These are phyloP conservation scores for Taurulus bubalis DNA, from an alignment of 2,113 vertebrate genomes.

Conservation along the genomic window DNA sequence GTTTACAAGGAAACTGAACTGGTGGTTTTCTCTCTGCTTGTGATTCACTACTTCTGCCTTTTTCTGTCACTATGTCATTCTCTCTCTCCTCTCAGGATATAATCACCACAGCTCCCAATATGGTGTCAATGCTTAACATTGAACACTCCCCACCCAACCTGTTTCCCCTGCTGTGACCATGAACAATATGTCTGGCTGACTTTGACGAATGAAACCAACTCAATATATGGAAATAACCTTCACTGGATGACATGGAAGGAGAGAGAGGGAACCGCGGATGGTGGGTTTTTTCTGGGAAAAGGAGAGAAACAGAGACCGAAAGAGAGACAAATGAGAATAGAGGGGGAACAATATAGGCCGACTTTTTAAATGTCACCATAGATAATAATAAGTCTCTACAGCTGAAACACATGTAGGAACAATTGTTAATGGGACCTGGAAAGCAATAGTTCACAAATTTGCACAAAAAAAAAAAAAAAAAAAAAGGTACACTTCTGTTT, in stretches of 20 bases:
- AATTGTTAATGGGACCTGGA: slow-evolving; percentile 16
- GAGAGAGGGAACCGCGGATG: not conserved
- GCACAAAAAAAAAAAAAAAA: not conserved
- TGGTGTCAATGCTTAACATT: slow-evolving; percentile 55
- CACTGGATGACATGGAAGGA: slow-evolving; percentile 47
- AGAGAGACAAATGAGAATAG: slow-evolving; percentile 24
- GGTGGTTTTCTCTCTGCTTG: slow-evolving; percentile 17
- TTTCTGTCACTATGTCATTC: slow-evolving; percentile 27
- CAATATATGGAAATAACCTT: slow-evolving; percentile 80
- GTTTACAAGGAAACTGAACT: slow-evolving; percentile 37
- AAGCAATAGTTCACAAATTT: slow-evolving; percentile 2
- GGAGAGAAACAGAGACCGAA: slow-evolving; percentile 31
- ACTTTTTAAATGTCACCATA: slow-evolving; percentile 51
- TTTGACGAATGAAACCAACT: slow-evolving; percentile 81
- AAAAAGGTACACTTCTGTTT: not conserved
- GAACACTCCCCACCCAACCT: not conserved
- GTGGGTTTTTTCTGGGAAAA: not conserved
- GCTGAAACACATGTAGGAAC: slow-evolving; percentile 28
- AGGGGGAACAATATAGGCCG: not conserved
- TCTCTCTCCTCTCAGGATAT: slow-evolving; percentile 21
- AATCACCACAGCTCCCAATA: slow-evolving; percentile 49
- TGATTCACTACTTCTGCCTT: slow-evolving; percentile 15
- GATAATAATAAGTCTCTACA: slow-evolving; percentile 23
- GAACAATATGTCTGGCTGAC: slow-evolving; percentile 69
- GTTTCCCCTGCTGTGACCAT: slow-evolving; percentile 46